A percentile compares a stretch with the other conserved stretches of the same genome.
phyloP scores from a whole-genome alignment of 1,140 invertebrate genomes.

The Zaprionus davidi region DNA sequence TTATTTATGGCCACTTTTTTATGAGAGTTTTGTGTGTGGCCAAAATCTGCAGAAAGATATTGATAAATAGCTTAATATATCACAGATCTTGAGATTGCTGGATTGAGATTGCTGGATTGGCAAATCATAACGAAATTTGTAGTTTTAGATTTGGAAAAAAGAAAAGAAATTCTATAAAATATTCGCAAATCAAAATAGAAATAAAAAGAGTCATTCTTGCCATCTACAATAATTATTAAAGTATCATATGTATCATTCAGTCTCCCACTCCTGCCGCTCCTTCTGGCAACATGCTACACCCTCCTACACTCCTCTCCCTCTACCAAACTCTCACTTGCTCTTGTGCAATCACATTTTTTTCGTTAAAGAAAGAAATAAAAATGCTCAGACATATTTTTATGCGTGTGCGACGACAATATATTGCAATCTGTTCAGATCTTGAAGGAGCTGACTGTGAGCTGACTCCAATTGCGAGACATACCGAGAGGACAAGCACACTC shows the following conservation, averaged over 20 bases:
- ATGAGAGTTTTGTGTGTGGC: not conserved
- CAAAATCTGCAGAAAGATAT: not conserved
- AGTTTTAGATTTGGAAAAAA: not conserved
- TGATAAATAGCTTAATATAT: not conserved
- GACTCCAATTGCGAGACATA: not conserved
- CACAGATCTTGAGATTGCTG: not conserved
- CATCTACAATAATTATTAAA: not conserved
- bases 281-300: too few species aligned
- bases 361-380: not conserved
- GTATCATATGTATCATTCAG: not conserved
- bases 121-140: not conserved
- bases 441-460: not conserved
- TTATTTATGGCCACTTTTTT: not conserved
- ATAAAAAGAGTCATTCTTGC: not conserved
- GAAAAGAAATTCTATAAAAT: not conserved
- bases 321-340: not conserved
- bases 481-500: not conserved
- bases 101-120: too few species aligned
- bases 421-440: not conserved
- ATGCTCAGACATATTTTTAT: conserved; percentile 5
- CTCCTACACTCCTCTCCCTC: not conserved
- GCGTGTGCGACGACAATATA: conserved; percentile 5
- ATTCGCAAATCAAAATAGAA: not conserved
- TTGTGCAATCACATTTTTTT: not conserved
- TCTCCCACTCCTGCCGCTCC: not conserved